Percentiles rank a stretch among this genome's conserved stretches.
Conservation (phyloP, 2,888 invertebrate species). For the Sinelater perroti region DNA sequence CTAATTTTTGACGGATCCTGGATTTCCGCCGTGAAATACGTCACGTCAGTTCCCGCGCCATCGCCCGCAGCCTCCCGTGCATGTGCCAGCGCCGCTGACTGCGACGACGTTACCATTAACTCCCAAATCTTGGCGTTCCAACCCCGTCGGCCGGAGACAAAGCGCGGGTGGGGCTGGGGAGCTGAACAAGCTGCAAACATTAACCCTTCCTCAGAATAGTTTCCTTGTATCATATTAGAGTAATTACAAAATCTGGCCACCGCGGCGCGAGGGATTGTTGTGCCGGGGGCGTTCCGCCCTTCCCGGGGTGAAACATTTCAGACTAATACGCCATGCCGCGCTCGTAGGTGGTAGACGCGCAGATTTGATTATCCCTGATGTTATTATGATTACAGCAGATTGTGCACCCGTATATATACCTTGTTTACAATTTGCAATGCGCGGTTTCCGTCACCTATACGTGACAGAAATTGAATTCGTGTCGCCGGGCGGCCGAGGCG, state of each 20-base stretch:
- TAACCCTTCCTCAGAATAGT: constrained; percentile 37
- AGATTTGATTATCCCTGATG: constrained; percentile 44
- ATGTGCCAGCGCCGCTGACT: neutral
- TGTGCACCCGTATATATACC: constrained; percentile 37
- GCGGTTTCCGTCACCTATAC: constrained; percentile 38
- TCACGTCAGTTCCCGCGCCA: constrained; percentile 8
- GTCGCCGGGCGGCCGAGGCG: constrained; percentile 1
- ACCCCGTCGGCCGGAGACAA: constrained; percentile 23
- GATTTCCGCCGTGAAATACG: neutral
- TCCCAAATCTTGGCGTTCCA: constrained; percentile 31
- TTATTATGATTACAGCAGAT: constrained; percentile 42
- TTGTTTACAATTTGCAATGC: constrained; percentile 40
- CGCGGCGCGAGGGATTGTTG: constrained; percentile 40
- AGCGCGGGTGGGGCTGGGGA: too few species aligned
- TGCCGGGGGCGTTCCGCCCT: constrained; percentile 35
- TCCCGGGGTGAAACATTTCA: constrained; percentile 35
- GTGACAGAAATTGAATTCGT: constrained; percentile 36
- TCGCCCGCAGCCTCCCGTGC: constrained; percentile 10
- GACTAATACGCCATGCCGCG: constrained; percentile 40
- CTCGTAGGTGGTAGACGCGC: constrained; percentile 40
- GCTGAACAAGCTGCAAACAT: constrained; percentile 36
- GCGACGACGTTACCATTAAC: constrained; percentile 29
- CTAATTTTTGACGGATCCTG: neutral
- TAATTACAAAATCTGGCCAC: constrained; percentile 41
- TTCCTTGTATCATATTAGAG: constrained; percentile 41